Evolutionary conservation across 1,140 invertebrate genomes (phyloP), one percentile per base, ranked within the genome.

Genomic region (Paracyclopina nana): DNA sequence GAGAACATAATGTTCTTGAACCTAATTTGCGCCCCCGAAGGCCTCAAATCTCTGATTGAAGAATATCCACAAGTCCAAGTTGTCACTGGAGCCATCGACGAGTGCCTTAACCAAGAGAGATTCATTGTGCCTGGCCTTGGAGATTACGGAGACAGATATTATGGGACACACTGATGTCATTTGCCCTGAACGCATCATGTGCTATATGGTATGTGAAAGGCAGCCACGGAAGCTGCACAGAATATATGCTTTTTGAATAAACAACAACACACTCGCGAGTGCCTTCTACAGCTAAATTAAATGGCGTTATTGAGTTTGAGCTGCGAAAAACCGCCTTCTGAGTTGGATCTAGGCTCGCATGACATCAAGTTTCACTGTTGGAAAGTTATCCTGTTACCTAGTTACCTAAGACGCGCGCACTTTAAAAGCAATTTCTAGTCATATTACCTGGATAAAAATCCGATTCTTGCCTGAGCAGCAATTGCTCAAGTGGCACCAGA

Each of bases 101-200:
- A 14, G 3, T 24, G 27, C n/a, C 41, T 52, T 4, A 43, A 52
- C 20, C 12, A 50, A 24, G 41, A 52, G 8, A 44, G 40, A 14
- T 52, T 46, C 14, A 52, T 52, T 26, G 50, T 52, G 11, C 50
- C 50, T n/a, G 50, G 50, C n/a, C 41, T 52, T 6, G 50, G 50
- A 6, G 50, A 52, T 27, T 52, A 52, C 14, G 50, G 50, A 6
- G 50, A 52, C 28, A 22, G 50, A 42, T 52, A 52, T 27, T 52
- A 44, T 50, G 38, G 41, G 24, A 52, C 50, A 4, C n/a, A 38
- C n/a, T 38, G 8, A 38, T 4, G 34, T 38, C 8, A 3, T 42
- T n/a, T 8, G 6, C 22, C 30, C 30, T n/a, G 30, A 31, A 31
- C 30, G 9, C 30, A n/a, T 9, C 30, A 31, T 31, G 30, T n/a